Percentiles rank a stretch among this genome's conserved stretches.
Conservation (phyloP, 2,888 invertebrate genomes). For the Hartigia nigra region DNA sequence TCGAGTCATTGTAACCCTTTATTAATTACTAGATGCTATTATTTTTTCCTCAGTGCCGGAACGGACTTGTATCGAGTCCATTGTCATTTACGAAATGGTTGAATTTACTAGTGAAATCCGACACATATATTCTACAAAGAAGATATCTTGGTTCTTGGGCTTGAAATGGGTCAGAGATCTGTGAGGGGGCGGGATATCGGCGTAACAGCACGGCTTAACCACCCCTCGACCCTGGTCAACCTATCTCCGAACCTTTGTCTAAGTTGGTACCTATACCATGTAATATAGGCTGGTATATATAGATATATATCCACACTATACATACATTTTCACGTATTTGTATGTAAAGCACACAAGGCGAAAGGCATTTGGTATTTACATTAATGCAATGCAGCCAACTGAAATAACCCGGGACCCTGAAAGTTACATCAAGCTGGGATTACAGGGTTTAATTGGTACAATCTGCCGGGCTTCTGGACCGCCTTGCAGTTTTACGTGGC, state of each 20-base stretch:
- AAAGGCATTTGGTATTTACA: constrained; percentile 18
- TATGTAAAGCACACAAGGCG: background rate
- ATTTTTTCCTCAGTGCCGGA: no score
- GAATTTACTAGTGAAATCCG: background rate
- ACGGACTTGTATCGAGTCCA: no score
- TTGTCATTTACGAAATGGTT: background rate
- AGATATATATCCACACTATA: background rate
- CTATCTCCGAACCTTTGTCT: background rate
- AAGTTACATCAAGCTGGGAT: constrained; percentile 33
- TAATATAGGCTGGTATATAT: background rate
- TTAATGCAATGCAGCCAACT: constrained; percentile 20
- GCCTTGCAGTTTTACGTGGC: constrained; percentile 9
- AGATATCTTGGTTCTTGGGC: background rate
- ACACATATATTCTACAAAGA: background rate
- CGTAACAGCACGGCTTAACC: background rate
- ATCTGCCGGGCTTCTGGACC: constrained; percentile 19
- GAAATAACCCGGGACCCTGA: constrained; percentile 20
- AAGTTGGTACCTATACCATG: background rate
- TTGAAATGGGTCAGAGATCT: background rate
- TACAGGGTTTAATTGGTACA: constrained; percentile 31
- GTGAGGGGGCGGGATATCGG: background rate
- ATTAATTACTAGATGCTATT: no score
- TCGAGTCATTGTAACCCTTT: no score
- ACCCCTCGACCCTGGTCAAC: constrained; percentile 4
- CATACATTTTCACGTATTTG: constrained; percentile 1